Evolutionary conservation across 2,113 vertebrate species (phyloP).

Genomic region (Arizona elegans): DNA sequence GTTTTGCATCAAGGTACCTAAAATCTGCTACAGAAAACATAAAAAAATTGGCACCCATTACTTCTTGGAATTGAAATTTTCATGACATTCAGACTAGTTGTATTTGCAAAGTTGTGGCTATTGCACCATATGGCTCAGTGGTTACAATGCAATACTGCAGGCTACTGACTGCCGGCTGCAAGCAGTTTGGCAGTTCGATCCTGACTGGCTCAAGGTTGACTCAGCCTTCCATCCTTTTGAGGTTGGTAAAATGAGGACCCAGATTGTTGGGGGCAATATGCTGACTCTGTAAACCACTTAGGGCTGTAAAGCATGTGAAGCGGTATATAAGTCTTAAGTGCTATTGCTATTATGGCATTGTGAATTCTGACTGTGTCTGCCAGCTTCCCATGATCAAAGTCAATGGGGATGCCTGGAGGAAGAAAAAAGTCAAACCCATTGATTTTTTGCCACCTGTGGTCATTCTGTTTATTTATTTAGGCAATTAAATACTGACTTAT

Average conservation of each 20-base stretch:
- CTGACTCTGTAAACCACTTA: no score
- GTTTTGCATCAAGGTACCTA: background rate
- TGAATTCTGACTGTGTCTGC: background rate
- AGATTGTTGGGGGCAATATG: no score
- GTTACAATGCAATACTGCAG: no score
- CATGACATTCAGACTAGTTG: background rate
- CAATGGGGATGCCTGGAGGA: background rate
- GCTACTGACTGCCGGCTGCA: no score
- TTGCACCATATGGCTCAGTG: background rate
- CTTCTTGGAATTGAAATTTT: background rate
- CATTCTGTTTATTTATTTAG: background rate
- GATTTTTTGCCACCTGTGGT: background rate
- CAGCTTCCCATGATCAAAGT: background rate
- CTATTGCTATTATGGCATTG: background rate
- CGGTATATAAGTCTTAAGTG: no score
- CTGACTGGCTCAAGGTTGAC: no score
- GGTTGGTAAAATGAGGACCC: no score
- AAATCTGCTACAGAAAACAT: background rate
- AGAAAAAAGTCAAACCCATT: background rate
- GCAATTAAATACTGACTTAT: background rate
- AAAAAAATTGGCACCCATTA: background rate
- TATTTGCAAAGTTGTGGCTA: background rate
- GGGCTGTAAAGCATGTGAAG: no score
- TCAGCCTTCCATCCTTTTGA: no score
- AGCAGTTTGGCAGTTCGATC: no score